phyloP scores from a whole-genome alignment of 2,113 vertebrate genomes.

The Pelobates fuscus region DNA sequence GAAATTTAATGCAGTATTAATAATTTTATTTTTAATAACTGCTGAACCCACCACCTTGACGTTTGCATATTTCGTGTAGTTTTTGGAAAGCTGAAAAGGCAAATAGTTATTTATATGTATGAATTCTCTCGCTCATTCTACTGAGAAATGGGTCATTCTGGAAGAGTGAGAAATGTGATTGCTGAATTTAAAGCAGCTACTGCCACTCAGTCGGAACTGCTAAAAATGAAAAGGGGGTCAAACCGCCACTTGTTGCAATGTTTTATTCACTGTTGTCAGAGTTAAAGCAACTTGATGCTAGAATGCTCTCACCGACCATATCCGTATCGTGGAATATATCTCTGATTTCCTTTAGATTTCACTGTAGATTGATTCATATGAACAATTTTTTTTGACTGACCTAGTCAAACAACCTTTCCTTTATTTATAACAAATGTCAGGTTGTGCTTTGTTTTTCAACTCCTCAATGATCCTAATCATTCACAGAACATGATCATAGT shows the following conservation, averaged over 20 bases:
- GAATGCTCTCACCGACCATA: slow-evolving; percentile 39
- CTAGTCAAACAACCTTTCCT: not conserved
- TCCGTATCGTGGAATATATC: not conserved
- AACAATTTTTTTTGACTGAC: not conserved
- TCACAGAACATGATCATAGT: no score
- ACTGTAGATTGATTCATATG: not conserved
- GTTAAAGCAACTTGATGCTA: slow-evolving; percentile 63
- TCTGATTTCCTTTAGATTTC: not conserved
- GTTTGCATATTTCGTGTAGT: slow-evolving; percentile 45
- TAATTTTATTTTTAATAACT: slow-evolving; percentile 42
- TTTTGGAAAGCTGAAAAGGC: slow-evolving; percentile 69
- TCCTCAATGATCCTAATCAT: not conserved
- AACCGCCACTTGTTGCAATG: slow-evolving; percentile 59
- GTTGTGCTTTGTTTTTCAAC: not conserved
- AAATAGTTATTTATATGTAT: slow-evolving; percentile 80
- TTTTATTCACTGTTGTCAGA: slow-evolving; percentile 67
- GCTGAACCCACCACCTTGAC: slow-evolving; percentile 38
- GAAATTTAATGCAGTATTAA: not conserved
- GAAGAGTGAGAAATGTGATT: slow-evolving; percentile 74
- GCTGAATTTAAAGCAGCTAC: slow-evolving; percentile 78
- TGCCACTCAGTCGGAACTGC: slow-evolving; percentile 65
- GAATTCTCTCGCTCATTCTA: slow-evolving; percentile 79
- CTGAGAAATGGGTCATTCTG: slow-evolving; percentile 79
- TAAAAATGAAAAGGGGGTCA: slow-evolving; percentile 72
- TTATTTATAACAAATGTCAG: not conserved